These are phyloP conservation scores for Okamejei kenojei DNA, from an alignment of 2,797 vertebrate species.

Conservation along the genomic window DNA sequence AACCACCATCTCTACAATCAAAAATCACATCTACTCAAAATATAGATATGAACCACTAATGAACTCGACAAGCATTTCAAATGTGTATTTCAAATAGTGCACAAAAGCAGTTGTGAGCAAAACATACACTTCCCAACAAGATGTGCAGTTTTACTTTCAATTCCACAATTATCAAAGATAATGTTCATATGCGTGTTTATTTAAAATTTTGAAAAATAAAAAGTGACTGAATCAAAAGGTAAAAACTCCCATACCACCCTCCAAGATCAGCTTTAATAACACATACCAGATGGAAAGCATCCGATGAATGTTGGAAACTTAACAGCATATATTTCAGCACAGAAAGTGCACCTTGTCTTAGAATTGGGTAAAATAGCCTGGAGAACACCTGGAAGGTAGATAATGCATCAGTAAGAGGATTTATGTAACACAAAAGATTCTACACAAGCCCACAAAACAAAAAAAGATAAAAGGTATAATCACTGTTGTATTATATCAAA, in stretches of 20 bases:
- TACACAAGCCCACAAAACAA: neutral
- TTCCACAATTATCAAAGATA: neutral
- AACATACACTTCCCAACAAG: neutral
- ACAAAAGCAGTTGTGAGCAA: neutral
- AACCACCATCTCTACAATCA: neutral
- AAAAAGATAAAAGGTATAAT: neutral
- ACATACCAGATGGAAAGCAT: slow-evolving; percentile 71
- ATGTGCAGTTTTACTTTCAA: neutral
- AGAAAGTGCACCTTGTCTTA: slow-evolving; percentile 61
- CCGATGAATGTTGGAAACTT: slow-evolving; percentile 71
- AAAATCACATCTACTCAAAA: neutral
- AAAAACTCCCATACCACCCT: neutral
- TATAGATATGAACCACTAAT: neutral
- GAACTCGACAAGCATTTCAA: neutral
- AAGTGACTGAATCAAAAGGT: neutral
- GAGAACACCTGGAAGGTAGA: slow-evolving; percentile 60
- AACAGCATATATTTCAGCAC: slow-evolving; percentile 68
- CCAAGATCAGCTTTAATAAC: neutral
- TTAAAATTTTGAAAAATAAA: too few relatives aligned
- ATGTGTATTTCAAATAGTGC: neutral
- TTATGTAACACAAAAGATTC: too few relatives aligned
- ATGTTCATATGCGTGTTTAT: too few relatives aligned
- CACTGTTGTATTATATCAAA: neutral
- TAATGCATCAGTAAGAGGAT: neutral
- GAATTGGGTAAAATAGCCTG: slow-evolving; percentile 64